phyloP scores from a whole-genome alignment of 2,113 vertebrate genomes.

The Pterocles gutturalis region DNA sequence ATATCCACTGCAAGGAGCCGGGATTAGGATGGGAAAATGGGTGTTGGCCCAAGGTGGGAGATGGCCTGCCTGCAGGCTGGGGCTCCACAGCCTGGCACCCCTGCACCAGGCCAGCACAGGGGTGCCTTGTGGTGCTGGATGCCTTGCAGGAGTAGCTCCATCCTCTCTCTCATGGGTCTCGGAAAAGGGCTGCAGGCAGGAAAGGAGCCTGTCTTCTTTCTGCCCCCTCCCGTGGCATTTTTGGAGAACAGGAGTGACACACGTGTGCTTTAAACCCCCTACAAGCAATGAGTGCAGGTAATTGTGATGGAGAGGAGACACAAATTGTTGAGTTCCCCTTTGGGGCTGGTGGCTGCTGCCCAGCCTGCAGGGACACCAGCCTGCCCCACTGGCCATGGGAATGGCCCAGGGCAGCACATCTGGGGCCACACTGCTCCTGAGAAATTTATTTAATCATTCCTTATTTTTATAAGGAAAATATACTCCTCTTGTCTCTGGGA shows the following conservation, averaged over 20 bases:
- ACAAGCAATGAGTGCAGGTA: not conserved
- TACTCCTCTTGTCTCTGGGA: not conserved
- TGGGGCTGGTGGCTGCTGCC: not conserved
- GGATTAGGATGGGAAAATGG: not conserved
- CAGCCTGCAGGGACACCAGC: not conserved
- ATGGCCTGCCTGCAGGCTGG: not conserved
- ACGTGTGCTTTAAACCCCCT: fast-evolving
- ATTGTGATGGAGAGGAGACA: not conserved
- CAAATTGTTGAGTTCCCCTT: fast-evolving
- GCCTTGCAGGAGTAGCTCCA: not conserved
- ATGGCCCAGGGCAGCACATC: not conserved
- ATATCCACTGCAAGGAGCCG: not conserved
- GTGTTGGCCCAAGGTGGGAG: not conserved
- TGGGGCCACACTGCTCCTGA: not conserved
- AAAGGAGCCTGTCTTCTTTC: not conserved
- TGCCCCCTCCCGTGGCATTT: not conserved
- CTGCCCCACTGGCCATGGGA: not conserved
- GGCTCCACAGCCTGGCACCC: not conserved
- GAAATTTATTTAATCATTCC: not conserved
- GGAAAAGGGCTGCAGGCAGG: not conserved
- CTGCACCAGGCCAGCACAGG: fast-evolving
- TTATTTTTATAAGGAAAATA: not conserved
- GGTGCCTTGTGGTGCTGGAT: not conserved
- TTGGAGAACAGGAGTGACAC: not conserved
- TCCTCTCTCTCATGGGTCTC: not conserved